Conservation (phyloP, 2,797 vertebrate genomes). For the Sebastes vulpes region DNA sequence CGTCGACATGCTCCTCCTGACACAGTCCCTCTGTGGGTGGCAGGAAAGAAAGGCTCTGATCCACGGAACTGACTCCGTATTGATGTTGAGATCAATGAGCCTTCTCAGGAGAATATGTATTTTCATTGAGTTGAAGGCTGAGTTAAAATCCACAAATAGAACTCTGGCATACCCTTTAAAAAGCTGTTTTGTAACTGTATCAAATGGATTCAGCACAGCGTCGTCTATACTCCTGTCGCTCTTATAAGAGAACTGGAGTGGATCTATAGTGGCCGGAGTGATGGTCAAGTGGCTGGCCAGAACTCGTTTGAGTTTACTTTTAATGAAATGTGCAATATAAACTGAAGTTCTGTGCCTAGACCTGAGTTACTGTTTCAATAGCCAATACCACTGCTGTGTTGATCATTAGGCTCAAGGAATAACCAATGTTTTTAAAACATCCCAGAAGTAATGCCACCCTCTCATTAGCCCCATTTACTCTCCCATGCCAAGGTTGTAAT, state of each 20-base stretch:
- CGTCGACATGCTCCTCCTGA: not conserved
- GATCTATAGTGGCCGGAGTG: not conserved
- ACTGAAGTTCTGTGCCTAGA: not conserved
- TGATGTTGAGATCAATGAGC: conserved; percentile 2
- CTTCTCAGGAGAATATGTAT: not conserved
- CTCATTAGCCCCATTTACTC: not conserved
- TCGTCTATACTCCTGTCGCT: not conserved
- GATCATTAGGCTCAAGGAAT: not conserved
- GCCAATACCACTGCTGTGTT: not conserved
- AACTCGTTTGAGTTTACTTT: not conserved
- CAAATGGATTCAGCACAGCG: not conserved
- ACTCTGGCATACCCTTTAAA: not conserved
- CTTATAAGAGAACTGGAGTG: not conserved
- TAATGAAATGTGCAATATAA: not conserved
- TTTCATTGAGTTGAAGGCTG: not conserved
- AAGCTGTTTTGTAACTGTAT: not conserved
- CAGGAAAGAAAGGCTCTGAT: not conserved
- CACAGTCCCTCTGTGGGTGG: not conserved
- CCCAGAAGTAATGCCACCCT: not conserved
- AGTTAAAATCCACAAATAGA: not conserved
- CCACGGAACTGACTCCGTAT: not conserved
- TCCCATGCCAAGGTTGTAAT: not conserved
- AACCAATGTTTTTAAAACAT: not conserved
- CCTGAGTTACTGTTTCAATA: not conserved
- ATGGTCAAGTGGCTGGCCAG: not conserved